Evolutionary conservation across 2,888 invertebrate species (phyloP), one percentile per base, ranked within the genome.

Genomic region (Willowsia nigromaculata): DNA sequence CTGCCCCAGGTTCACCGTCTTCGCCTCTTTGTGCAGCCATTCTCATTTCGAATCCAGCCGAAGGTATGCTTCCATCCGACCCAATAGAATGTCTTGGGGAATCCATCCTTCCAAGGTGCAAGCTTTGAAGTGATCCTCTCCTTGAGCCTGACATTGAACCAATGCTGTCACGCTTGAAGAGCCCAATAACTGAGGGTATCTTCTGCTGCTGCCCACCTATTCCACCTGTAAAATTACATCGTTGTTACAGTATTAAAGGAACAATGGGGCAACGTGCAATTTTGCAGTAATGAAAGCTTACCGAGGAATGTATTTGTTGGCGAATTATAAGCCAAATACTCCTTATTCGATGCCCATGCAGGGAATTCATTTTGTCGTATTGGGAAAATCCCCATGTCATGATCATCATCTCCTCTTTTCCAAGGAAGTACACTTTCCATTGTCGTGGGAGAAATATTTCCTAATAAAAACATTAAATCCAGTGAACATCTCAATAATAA

Each of bases 341-440:
- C 98, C 94, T 98, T 97, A 94, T 98, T 98, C 47, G 97, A 97
- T 80, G 98, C 98, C 98, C 98, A 99, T 15, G 98, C 96, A 13
- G 98, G 98, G 93, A 98, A 98, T 94, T 98, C 98, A 62, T 97
- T 96, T 93, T 97, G 97, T 93, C 96, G 96, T 81, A 96, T 94
- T 92, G 96, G 95, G 93, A 96, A 95, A 94, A 95, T 94, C 71
- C 95, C 95, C 25, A 96, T 96, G 88, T 95, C 95, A 30, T 90
- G 85, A 15, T 96, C 96, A 93, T 97, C 97, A 93, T 96, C 97
- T 47, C 92, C 93, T 25, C 93, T 93, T 94, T 98, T 98, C 98
- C 98, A 98, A 81, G 98, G 98, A 93, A 98, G 95, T 95, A 97
- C 96, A 68, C 96, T 96, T 94, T 98, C 98, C 1, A 97, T 97